Evolutionary conservation across 1,140 invertebrate species (phyloP).

Genomic region (Halictus rubicundus): DNA sequence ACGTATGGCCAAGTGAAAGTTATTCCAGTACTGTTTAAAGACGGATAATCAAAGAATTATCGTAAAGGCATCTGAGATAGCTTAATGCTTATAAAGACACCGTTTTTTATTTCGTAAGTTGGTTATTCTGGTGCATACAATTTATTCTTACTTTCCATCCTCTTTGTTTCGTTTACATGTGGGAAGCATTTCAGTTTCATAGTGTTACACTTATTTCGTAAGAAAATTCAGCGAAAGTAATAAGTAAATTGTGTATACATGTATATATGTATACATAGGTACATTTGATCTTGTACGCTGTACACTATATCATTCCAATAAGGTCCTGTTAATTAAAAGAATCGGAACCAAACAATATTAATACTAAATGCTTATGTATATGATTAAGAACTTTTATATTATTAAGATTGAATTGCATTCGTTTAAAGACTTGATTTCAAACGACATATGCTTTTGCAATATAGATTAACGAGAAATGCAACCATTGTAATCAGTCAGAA

Average conservation of each 20-base stretch:
- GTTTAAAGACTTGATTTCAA: conserved; percentile 31
- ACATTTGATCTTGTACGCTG: conserved; percentile 38
- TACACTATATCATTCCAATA: conserved; percentile 58
- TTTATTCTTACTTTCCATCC: conserved; percentile 18
- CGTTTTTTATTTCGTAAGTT: conserved; percentile 49
- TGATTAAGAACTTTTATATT: conserved; percentile 37
- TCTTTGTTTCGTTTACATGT: conserved; percentile 4
- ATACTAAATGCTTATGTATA: conserved; percentile 30
- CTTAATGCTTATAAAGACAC: conserved; percentile 42
- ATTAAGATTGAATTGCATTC: conserved; percentile 19
- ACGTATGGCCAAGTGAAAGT: conserved; percentile 64
- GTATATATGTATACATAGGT: conserved; percentile 55
- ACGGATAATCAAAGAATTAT: conserved; percentile 15
- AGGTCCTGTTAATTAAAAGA: conserved; percentile 26
- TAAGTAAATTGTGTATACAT: conserved; percentile 57
- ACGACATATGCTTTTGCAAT: conserved; percentile 18
- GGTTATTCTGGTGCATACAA: conserved; percentile 29
- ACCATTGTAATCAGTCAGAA: conserved; percentile 48
- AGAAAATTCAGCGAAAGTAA: conserved; percentile 29
- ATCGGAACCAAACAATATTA: conserved; percentile 23
- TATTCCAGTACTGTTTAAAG: conserved; percentile 59
- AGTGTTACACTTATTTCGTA: conserved; percentile 31
- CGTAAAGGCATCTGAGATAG: conserved; percentile 19
- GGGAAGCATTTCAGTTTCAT: conserved; percentile 23
- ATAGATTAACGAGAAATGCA: conserved; percentile 22